Evolutionary conservation across 2,113 vertebrate species (phyloP).

Genomic region (Perognathus longimembris): DNA sequence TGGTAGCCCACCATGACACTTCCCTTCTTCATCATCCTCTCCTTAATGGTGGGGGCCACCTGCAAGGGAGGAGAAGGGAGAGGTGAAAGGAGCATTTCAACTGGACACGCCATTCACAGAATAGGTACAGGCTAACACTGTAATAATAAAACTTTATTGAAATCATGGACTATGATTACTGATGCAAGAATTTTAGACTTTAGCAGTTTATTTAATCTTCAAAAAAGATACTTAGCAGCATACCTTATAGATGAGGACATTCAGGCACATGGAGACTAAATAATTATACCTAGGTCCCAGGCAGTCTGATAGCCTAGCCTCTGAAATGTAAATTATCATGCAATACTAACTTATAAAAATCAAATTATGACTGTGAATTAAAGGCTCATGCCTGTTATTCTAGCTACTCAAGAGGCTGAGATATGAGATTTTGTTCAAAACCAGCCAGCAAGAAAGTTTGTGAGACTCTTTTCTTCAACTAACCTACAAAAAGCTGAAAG

Average conservation of each 20-base stretch:
- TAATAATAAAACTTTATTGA: background rate
- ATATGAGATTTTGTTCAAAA: too few relatives aligned
- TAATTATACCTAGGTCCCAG: background rate
- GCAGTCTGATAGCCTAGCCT: background rate
- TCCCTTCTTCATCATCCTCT: conserved; percentile 92
- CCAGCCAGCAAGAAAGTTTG: too few relatives aligned
- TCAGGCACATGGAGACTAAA: background rate
- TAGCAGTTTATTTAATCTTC: background rate
- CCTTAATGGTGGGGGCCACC: conserved; percentile 92
- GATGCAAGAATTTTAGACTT: background rate
- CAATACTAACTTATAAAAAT: background rate
- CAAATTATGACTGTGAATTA: background rate
- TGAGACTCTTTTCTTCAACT: too few relatives aligned
- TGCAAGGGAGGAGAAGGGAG: conserved; percentile 68
- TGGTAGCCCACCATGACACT: conserved; percentile 93
- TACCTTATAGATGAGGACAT: background rate
- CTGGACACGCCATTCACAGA: too few relatives aligned
- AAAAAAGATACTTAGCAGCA: background rate
- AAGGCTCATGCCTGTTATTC: too few relatives aligned
- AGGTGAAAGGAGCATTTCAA: background rate
- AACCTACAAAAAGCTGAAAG: too few relatives aligned
- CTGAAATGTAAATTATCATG: background rate
- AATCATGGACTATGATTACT: background rate
- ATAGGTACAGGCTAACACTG: rapidly evolving
- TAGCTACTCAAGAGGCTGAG: too few relatives aligned